Evolutionary conservation across 2,113 vertebrate species (phyloP).

Genomic region (Puntigrus tetrazona): DNA sequence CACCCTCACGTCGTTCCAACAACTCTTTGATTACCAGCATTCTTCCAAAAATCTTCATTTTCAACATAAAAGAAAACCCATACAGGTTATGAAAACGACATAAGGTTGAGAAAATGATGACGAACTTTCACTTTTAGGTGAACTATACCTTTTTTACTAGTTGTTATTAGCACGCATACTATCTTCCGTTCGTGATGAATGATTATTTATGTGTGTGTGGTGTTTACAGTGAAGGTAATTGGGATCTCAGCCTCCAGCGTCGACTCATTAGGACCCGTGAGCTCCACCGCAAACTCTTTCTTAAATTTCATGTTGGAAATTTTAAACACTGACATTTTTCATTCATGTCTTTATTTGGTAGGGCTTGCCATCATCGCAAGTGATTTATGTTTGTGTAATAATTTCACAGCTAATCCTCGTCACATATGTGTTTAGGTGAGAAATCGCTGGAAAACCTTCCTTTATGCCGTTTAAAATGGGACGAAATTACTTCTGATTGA

Average conservation of each 20-base stretch:
- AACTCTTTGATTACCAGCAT: too few species aligned
- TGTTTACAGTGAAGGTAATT: slow-evolving; percentile 13
- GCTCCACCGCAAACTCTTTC: background rate
- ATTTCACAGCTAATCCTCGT: slow-evolving; percentile 21
- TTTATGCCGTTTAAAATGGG: slow-evolving; percentile 21
- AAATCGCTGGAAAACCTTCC: background rate
- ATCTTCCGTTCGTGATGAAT: background rate
- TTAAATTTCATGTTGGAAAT: slow-evolving; percentile 1
- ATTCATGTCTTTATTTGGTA: background rate
- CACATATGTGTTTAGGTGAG: slow-evolving; percentile 15
- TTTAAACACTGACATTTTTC: background rate
- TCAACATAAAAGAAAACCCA: too few species aligned
- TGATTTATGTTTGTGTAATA: slow-evolving; percentile 26
- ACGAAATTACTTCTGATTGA: slow-evolving; percentile 50
- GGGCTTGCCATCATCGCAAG: background rate
- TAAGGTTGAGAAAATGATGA: too few species aligned
- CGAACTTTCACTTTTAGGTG: too few species aligned
- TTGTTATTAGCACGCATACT: too few species aligned
- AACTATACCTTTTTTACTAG: too few species aligned
- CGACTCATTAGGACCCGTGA: background rate
- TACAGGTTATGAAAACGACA: too few species aligned
- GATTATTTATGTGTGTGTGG: background rate
- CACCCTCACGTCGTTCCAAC: too few species aligned
- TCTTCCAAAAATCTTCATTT: too few species aligned
- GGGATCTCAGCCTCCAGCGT: background rate